Evolutionary conservation across 2,113 vertebrate species (phyloP).

Genomic region (Rhinoderma darwinii): DNA sequence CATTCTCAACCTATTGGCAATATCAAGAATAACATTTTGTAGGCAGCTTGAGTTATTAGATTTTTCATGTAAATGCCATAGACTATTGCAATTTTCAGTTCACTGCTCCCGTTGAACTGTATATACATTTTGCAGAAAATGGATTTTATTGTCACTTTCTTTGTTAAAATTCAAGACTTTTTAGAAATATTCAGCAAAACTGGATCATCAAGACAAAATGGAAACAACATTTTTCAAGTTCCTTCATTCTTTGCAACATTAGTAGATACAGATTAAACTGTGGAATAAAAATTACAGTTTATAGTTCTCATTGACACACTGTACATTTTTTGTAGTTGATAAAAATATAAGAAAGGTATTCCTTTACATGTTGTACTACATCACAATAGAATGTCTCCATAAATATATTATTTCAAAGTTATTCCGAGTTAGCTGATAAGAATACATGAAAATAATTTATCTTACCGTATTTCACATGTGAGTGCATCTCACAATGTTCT

Average conservation of each 20-base stretch:
- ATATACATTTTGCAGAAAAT: slow-evolving; percentile 51
- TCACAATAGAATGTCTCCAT: neutral
- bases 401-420: neutral
- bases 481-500: neutral
- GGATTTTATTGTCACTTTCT: slow-evolving; percentile 54
- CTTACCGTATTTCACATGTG: neutral
- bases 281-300: neutral
- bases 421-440: neutral
- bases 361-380: neutral
- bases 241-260: neutral
- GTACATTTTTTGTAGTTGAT: neutral
- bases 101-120: slow-evolving; percentile 50
- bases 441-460: neutral
- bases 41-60: slow-evolving; percentile 58
- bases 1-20: slow-evolving; percentile 55
- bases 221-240: slow-evolving; percentile 15
- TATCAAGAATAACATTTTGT: slow-evolving; percentile 60
- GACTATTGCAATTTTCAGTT: slow-evolving; percentile 56
- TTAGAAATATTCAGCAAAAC: slow-evolving; percentile 44
- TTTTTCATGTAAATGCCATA: slow-evolving; percentile 60
- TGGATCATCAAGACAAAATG: slow-evolving; percentile 13
- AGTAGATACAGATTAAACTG: neutral
- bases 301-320: neutral
- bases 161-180: slow-evolving; percentile 44
- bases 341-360: neutral